These are phyloP conservation scores for Lytechinus pictus DNA, from an alignment of 35 echinoderm and acorn worm species.

Conservation along the genomic window DNA sequence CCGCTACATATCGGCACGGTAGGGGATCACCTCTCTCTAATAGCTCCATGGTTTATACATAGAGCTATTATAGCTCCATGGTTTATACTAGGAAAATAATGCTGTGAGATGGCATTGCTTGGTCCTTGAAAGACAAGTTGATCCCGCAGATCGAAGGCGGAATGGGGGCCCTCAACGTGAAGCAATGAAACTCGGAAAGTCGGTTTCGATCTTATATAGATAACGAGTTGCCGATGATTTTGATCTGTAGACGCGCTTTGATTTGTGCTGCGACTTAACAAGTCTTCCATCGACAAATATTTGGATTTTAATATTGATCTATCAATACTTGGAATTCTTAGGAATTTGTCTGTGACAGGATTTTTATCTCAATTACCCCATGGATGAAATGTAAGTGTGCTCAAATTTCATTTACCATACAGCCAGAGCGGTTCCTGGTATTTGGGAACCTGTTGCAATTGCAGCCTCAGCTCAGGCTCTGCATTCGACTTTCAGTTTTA, in stretches of 20 bases:
- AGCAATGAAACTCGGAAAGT: not conserved
- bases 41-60: no score
- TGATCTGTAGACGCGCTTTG: not conserved
- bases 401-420: not conserved
- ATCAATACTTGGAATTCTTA: not conserved
- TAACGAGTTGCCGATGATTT: not conserved
- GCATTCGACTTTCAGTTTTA: no score
- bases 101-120: not conserved
- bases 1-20: not conserved
- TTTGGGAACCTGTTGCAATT: no score
- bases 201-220: not conserved
- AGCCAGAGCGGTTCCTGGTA: not conserved
- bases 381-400: not conserved
- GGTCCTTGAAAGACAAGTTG: not conserved
- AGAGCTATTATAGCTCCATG: no score
- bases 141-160: not conserved
- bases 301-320: not conserved
- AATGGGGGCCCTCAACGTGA: not conserved
- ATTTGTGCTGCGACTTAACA: not conserved
- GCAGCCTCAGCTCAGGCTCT: no score
- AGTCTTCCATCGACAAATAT: not conserved
- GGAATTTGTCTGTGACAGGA: not conserved
- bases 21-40: not conserved
- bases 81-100: not conserved
- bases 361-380: no score